These are phyloP conservation scores for Formica aserva DNA, from an alignment of 2,888 invertebrate species.

Conservation along the genomic window DNA sequence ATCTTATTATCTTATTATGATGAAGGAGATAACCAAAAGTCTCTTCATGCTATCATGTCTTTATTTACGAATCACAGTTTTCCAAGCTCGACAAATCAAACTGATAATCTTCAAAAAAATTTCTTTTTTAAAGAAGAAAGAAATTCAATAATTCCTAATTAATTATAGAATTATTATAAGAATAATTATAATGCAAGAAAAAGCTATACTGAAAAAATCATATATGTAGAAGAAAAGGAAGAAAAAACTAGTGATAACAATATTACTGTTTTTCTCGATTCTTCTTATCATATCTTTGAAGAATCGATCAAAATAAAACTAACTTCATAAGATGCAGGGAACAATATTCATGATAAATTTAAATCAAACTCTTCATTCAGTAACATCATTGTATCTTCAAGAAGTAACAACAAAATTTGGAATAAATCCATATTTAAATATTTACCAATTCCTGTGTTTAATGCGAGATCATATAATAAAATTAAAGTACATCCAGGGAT, in stretches of 20 bases:
- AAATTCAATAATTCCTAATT: background rate
- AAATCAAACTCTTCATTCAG: too few species aligned
- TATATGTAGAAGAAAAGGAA: too few species aligned
- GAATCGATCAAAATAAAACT: too few species aligned
- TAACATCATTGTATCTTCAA: background rate
- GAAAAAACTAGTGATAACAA: too few species aligned
- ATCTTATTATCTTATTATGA: background rate
- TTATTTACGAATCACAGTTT: background rate
- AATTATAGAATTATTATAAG: background rate
- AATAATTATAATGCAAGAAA: too few species aligned
- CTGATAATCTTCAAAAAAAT: background rate
- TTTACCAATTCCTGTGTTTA: background rate
- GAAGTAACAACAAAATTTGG: background rate
- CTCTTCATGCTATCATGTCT: background rate
- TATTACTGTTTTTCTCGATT: too few species aligned
- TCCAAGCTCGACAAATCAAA: background rate
- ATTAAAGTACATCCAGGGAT: background rate
- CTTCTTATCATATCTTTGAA: too few species aligned
- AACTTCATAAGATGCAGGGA: too few species aligned
- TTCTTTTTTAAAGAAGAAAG: background rate
- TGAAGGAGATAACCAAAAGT: background rate
- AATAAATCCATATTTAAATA: background rate
- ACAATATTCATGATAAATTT: too few species aligned
- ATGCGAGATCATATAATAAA: background rate
- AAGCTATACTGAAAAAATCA: too few species aligned